Percentiles rank a stretch among this genome's conserved stretches.
Conservation (phyloP, 37 sponge, comb jelly and placozoan species). For the Beroe ovata region DNA sequence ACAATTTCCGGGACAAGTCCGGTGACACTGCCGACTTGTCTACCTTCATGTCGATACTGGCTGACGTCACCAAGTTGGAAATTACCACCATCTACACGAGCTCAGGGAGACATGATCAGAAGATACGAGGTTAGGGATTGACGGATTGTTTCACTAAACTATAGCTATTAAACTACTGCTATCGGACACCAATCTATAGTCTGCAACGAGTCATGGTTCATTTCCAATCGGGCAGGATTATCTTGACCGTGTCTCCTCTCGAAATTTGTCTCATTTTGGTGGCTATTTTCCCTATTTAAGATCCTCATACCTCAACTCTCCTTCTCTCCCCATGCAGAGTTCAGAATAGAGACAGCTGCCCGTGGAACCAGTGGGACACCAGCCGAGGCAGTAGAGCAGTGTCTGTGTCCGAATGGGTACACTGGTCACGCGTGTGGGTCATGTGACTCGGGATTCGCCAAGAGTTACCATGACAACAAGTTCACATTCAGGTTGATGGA, state of each 20-base stretch:
- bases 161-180: too few species aligned
- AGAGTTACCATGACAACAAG: constrained; percentile 16
- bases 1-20: not conserved
- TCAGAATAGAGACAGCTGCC: not conserved
- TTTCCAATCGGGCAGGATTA: too few species aligned
- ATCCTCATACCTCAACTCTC: too few species aligned
- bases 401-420: constrained; percentile 70
- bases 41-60: not conserved
- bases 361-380: not conserved
- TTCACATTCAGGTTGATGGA: not conserved
- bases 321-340: constrained; percentile 11
- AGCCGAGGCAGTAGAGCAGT: constrained; percentile 69
- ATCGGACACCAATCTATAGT: too few species aligned
- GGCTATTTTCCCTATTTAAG: too few species aligned
- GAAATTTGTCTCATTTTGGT: too few species aligned
- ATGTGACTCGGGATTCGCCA: constrained; percentile 66
- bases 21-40: constrained; percentile 7
- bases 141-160: too few species aligned
- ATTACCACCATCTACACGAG: constrained; percentile 45
- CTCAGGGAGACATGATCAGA: constrained; percentile 35
- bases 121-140: constrained; percentile 46
- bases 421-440: constrained; percentile 70
- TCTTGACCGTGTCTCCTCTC: too few species aligned
- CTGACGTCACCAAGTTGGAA: constrained; percentile 31
- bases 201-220: too few species aligned